Conservation (phyloP, 2,888 invertebrate genomes). For the Metacarcinus magister region DNA sequence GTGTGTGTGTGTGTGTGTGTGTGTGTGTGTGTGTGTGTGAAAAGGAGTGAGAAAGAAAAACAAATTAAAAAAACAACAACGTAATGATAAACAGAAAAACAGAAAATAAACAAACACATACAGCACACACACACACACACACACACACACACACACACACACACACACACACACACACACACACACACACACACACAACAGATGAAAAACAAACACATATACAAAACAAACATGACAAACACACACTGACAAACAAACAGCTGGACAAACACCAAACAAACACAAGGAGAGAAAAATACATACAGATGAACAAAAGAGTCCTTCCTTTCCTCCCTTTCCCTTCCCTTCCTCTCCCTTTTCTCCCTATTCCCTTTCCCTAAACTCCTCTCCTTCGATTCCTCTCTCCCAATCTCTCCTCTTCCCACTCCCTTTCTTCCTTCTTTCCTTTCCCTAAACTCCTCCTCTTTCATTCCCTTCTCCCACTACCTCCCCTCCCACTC, state of each 20-base stretch:
- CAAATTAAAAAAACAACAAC: not conserved
- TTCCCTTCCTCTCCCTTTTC: not conserved
- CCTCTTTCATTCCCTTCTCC: not conserved
- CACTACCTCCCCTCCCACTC: not conserved
- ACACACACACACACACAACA: not conserved
- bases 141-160: constrained; percentile 2
- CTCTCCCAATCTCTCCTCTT: not conserved
- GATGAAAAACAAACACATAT: not conserved
- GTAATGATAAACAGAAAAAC: not conserved
- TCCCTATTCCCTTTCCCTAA: not conserved
- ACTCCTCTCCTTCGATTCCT: too few species aligned
- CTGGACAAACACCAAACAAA: not conserved
- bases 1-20: not conserved
- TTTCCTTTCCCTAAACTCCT: not conserved
- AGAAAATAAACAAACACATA: not conserved
- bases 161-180: constrained; percentile 3
- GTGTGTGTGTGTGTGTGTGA: not conserved
- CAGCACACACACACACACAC: not conserved
- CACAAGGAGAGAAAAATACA: not conserved
- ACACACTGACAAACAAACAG: not conserved
- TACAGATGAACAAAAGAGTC: not conserved
- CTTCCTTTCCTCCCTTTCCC: not conserved
- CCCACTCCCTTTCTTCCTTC: not conserved
- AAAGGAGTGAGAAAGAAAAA: not conserved
- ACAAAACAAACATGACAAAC: not conserved